These are phyloP conservation scores for Adelognathus sp. DNA, from an alignment of 2,888 invertebrate species.

Conservation along the genomic window DNA sequence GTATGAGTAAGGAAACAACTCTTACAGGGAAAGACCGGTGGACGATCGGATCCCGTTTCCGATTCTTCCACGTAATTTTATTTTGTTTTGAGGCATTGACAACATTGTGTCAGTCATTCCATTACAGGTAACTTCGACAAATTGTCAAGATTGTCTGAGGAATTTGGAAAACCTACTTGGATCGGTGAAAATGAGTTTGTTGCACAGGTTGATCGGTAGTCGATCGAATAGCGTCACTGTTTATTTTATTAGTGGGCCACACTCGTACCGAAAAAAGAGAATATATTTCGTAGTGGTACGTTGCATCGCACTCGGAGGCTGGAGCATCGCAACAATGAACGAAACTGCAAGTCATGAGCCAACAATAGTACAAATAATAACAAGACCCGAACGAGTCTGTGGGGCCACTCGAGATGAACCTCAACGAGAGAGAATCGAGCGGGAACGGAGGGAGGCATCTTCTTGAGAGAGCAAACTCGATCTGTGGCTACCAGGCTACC, in stretches of 20 bases:
- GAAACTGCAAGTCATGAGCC: constrained; percentile 79
- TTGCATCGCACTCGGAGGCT: constrained; percentile 46
- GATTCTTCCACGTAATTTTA: no score
- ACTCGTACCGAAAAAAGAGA: neutral
- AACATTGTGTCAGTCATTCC: neutral
- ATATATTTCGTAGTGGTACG: constrained; percentile 75
- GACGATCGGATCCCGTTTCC: no score
- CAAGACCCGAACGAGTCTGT: constrained; percentile 68
- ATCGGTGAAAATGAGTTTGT: neutral
- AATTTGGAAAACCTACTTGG: neutral
- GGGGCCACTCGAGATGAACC: constrained; percentile 50
- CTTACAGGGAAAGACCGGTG: no score
- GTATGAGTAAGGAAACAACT: no score
- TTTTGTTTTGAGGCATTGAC: no score
- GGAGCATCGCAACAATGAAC: constrained; percentile 46
- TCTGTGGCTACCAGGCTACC: constrained; percentile 69
- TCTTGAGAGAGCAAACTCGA: constrained; percentile 67
- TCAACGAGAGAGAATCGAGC: constrained; percentile 37
- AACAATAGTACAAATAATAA: constrained; percentile 81
- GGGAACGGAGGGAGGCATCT: constrained; percentile 65
- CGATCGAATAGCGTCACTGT: constrained; percentile 58
- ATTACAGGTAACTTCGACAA: no score
- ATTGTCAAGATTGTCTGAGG: neutral
- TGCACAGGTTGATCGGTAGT: neutral
- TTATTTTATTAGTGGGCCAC: constrained; percentile 76